Evolutionary conservation across 2,888 invertebrate genomes (phyloP).

Genomic region (Smittia aterrima): DNA sequence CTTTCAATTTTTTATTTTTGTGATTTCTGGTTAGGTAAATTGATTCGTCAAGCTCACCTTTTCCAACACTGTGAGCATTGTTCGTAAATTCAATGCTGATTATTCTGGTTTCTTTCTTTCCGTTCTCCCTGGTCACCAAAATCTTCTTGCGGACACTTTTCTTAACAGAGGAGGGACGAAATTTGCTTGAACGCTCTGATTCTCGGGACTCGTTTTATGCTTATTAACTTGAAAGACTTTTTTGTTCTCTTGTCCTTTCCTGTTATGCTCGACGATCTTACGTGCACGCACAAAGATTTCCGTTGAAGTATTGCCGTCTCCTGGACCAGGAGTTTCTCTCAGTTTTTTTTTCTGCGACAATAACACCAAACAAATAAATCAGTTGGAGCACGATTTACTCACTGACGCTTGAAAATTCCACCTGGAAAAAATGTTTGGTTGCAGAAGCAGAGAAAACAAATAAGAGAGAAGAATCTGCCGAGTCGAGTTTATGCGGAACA

Average conservation of each 20-base stretch:
- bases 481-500: neutral
- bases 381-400: constrained; percentile 37
- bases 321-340: neutral
- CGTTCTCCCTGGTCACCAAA: neutral
- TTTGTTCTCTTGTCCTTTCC: constrained; percentile 20
- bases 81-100: constrained; percentile 34
- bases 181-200: neutral
- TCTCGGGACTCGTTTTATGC: constrained; percentile 10
- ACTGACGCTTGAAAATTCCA: constrained; percentile 33
- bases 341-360: neutral
- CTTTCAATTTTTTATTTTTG: neutral
- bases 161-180: neutral
- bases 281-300: neutral
- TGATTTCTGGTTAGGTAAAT: constrained; percentile 20
- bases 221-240: constrained; percentile 8
- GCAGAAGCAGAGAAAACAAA: neutral
- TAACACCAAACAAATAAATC: constrained; percentile 34
- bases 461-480: neutral
- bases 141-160: constrained; percentile 23
- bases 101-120: constrained; percentile 16
- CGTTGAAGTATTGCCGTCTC: neutral
- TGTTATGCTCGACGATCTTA: neutral
- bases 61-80: constrained; percentile 24
- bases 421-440: constrained; percentile 25
- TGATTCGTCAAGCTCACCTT: constrained; percentile 41